Conservation (phyloP, 1,140 invertebrate species). For the Dolichoris vasculosae region DNA sequence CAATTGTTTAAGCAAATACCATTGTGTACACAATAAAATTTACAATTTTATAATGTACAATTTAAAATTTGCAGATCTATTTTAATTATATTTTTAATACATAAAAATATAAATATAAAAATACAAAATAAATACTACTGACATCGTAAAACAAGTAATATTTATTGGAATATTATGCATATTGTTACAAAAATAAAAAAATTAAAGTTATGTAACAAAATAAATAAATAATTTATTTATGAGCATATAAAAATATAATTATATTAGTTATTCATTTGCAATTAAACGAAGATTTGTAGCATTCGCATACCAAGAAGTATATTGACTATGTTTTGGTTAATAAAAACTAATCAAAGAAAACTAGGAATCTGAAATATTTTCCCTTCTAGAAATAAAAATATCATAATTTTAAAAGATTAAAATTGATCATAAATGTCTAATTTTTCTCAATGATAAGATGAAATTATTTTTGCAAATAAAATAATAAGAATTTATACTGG, state of each 20-base stretch:
- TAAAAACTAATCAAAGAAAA: background rate
- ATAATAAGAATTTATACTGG: no score
- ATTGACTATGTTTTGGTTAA: background rate
- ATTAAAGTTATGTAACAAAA: background rate
- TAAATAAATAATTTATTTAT: conserved; percentile 24
- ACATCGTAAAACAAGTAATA: conserved; percentile 3
- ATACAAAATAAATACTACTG: conserved; percentile 12
- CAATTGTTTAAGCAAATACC: no score
- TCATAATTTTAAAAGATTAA: no score
- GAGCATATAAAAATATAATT: background rate
- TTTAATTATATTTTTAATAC: no score
- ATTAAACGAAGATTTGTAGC: background rate
- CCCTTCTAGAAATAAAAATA: no score
- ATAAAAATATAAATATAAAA: no score
- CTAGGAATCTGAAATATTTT: background rate
- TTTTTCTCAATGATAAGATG: no score
- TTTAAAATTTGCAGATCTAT: no score
- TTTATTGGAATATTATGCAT: conserved; percentile 13
- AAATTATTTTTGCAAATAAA: no score
- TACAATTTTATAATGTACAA: no score
- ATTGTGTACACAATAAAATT: no score
- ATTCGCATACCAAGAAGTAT: background rate
- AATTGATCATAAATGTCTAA: no score
- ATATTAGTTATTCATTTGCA: background rate
- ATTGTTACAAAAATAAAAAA: conserved; percentile 8